Evolutionary conservation across 2,113 vertebrate species (phyloP).

Genomic region (Fulica atra): DNA sequence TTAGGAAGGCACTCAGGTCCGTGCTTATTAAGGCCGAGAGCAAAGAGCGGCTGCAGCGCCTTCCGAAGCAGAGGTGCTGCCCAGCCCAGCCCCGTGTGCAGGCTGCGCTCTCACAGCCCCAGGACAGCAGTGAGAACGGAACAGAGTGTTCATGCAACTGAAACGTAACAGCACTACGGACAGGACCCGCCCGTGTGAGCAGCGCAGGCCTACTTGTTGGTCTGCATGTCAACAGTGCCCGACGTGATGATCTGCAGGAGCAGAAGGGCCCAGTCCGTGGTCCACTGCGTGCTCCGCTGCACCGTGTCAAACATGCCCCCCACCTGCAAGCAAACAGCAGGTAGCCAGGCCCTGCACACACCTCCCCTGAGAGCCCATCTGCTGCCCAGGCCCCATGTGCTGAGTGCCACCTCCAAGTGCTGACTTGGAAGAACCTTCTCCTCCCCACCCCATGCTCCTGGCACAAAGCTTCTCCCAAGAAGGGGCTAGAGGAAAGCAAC

Average conservation of each 20-base stretch:
- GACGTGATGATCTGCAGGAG: slow-evolving; percentile 78
- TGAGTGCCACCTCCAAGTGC: neutral
- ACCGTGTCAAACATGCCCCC: slow-evolving; percentile 79
- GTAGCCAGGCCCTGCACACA: neutral
- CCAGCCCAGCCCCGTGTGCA: neutral
- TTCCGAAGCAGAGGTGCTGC: neutral
- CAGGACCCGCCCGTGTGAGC: no score
- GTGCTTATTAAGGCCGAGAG: neutral
- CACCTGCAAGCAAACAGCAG: slow-evolving; percentile 33
- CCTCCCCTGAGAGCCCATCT: neutral
- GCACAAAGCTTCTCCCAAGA: neutral
- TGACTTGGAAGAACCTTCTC: neutral
- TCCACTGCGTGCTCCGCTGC: slow-evolving; percentile 77
- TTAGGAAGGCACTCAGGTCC: neutral
- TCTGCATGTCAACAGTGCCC: slow-evolving; percentile 77
- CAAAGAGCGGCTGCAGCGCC: neutral
- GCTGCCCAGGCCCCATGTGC: neutral
- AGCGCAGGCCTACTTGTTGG: slow-evolving; percentile 50
- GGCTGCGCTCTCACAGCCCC: neutral
- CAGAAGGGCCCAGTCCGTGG: slow-evolving; percentile 78
- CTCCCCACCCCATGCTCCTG: neutral
- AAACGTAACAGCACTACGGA: neutral
- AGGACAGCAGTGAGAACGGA: neutral
- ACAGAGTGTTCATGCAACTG: neutral
- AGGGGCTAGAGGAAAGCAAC: neutral